Evolutionary conservation across 2,888 invertebrate species (phyloP), one percentile per base, ranked within the genome.

Genomic region (Lamproptera curius): DNA sequence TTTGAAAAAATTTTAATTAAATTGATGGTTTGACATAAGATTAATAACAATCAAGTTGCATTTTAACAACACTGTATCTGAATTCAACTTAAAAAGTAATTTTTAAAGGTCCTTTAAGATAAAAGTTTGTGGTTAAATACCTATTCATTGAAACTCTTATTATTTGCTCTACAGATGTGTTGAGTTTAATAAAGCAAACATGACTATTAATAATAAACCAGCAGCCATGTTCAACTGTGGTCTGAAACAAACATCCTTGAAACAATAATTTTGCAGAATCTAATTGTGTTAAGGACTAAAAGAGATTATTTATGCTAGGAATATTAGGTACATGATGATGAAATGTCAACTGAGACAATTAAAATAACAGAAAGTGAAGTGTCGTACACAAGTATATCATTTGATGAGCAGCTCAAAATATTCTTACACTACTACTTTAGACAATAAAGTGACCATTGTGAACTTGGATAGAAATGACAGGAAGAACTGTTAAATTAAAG

Each of bases 131-230:
- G n/a, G n/a, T n/a, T n/a, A n/a, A n/a, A n/a, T n/a, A n/a, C n/a
- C n/a, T n/a, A n/a, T n/a, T n/a, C n/a, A n/a, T n/a, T n/a, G n/a
- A n/a, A n/a, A n/a, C n/a, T n/a, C n/a, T n/a, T n/a, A n/a, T n/a
- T n/a, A n/a, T n/a, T n/a, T n/a, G n/a, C n/a, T n/a, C 13, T 81
- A 41, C 73, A 87, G 88, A 76, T 72, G 56, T 86, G 53, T 64
- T 73, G 67, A 66, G 43, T 76, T 79, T 40, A 58, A 61, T 23
- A 77, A 63, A 56, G 63, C 69, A 8, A 61, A 61, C 39, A 50
- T 72, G 20, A 54, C 53, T 8, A 54, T 76, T 33, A 67, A 72
- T 20, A 41, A 56, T 14, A 60, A 65, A 1, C 55, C 59, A 45
- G 58, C 55, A 13, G 61, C 67, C 5, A 65, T 57, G 20, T 84